Conservation (phyloP, 1,140 invertebrate genomes). For the Drosophila guanche region DNA sequence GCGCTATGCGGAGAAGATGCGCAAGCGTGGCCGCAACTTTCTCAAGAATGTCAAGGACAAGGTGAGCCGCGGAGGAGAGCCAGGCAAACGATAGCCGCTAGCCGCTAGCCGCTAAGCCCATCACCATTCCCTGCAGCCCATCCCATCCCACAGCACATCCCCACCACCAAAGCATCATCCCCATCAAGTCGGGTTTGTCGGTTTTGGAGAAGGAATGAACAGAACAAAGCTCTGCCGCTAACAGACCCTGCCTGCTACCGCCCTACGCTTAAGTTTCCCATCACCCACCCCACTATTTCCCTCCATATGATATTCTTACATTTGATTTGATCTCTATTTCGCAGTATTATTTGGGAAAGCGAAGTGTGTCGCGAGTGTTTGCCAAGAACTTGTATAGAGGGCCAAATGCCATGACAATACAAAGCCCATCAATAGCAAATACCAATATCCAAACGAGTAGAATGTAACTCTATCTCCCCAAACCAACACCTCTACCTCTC, state of each 20-base stretch:
- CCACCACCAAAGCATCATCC: constrained; percentile 11
- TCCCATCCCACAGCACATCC: constrained; percentile 23
- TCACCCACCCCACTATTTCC: constrained; percentile 33
- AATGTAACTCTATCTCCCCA: constrained; percentile 59
- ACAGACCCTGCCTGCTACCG: constrained; percentile 3
- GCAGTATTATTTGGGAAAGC: constrained; percentile 79
- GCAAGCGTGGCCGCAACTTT: constrained; percentile 91
- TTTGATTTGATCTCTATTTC: constrained; percentile 75
- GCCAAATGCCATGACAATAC: constrained; percentile 34
- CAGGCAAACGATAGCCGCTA: constrained; percentile 2
- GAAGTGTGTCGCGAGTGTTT: constrained; percentile 79
- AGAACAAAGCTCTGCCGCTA: constrained; percentile 42
- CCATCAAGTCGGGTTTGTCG: constrained; percentile 16
- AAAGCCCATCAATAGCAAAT: constrained; percentile 59
- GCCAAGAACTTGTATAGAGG: constrained; percentile 71
- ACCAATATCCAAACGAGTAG: constrained; percentile 50
- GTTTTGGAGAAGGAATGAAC: constrained; percentile 36
- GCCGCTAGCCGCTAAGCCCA: constrained; percentile 1
- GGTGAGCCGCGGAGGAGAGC: constrained; percentile 83
- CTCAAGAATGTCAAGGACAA: constrained; percentile 90
- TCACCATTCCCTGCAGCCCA: constrained; percentile 6
- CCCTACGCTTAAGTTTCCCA: constrained; percentile 34
- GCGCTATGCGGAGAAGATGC: constrained; percentile 92
- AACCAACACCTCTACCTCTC: constrained; percentile 27
- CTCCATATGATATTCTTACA: constrained; percentile 56